Evolutionary conservation across 30 jellyfish, hydroid and myxozoan genomes (phyloP), one percentile per base, ranked within the genome.

Genomic region (Nemopilema nomurai): DNA sequence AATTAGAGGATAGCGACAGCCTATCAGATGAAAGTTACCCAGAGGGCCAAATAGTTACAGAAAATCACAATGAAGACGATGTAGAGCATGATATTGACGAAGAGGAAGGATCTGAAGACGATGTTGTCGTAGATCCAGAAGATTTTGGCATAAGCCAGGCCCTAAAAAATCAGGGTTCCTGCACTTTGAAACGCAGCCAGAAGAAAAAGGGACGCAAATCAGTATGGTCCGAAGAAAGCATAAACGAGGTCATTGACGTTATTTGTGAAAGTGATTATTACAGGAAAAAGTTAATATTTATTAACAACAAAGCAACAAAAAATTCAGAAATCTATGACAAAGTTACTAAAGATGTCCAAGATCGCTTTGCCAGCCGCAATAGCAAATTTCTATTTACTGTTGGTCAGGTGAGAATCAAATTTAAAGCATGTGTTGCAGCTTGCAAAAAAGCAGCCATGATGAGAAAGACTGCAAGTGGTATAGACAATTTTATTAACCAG

Each of bases 381-480:
- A 24, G 26, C 66, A 62, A 23, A 13, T 62, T 64, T 79, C 69
- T 30, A 0, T 64, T 79, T 33, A 62, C 62, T 41, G 57, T n/a
- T n/a, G 87, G 77, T 25, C 76, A 77, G 64, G 30, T 62, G 26
- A 22, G 87, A n/a, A 77, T 62, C 1, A 77, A 77, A 77, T 77
- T 77, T 32, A 77, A 27, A 62, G 76, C 87, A 9, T 77, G 77
- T 21, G 77, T 77, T 77, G 64, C 87, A 77, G 23, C 31, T 22
- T 77, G 87, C 87, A 57, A 77, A 77, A 77, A 77, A 29, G 87
- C 87, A 77, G 18, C 87, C 77, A 57, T 77, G 77, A 77, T 41
- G 65, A 51, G 77, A 29, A 77, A 77, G 50, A 77, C 77, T 51
- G 77, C 87, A 7, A 0, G 63, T 77, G 76, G 77, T 4, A 51